Evolutionary conservation across 2,797 vertebrate species (phyloP), one percentile per base, ranked within the genome.

Genomic region (Thalassophryne amazonica): DNA sequence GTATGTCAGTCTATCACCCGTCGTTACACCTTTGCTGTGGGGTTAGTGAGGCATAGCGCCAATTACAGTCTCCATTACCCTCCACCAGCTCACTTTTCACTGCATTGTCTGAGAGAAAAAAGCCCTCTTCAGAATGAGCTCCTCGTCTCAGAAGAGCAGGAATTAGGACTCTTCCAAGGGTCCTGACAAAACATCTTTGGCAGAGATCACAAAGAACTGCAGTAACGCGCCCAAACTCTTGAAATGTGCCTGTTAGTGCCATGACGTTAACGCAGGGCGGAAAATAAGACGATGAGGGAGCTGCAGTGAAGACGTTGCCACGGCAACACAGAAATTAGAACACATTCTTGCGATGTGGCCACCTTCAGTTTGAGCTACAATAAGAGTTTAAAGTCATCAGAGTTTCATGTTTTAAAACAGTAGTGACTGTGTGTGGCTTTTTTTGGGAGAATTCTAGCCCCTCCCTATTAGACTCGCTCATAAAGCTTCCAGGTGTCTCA

Each of bases 41-140:
- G 76, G 66, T 69, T 75, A 81, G 71, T 80, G 73, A 84, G 85
- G 73, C 57, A 27, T 51, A 36, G 46, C 54, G 8, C 57, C 73
- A 78, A 72, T 83, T 78, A 76, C 36, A 3, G 68, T 55, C 65
- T 58, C 63, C 59, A 53, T 76, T 66, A 52, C 37, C 52, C 65
- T 28, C 19, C 32, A 4, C 48, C 22, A 8, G 20, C 34, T 47
- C 46, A 25, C 50, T 28, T 27, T 31, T 11, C 29, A 29, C 70
- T 23, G n/a, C 60, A 25, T 74, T 66, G 71, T 70, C 41, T 70
- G 40, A 20, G 37, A 15, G 29, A 60, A 76, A 43, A 73, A 76
- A 72, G 35, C 52, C 46, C n/a, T 54, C 64, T 56, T 62, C 58
- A 52, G 8, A 47, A n/a, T 15, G 17, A 38, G 60, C 62, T 60